Conservation (phyloP, 2,113 vertebrate genomes). For the Prunella himalayana region DNA sequence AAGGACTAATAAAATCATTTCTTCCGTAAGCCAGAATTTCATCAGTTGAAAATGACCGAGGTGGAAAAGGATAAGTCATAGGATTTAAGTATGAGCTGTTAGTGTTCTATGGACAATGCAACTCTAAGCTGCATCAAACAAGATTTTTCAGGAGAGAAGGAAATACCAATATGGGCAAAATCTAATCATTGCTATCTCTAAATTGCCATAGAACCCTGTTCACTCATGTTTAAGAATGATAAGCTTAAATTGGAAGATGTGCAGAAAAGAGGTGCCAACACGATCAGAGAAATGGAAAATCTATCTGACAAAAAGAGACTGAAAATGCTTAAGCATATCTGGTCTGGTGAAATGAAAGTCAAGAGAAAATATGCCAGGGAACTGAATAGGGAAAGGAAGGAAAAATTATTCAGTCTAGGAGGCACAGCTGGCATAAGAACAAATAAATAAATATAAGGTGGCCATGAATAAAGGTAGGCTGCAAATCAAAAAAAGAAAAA, state of each 20-base stretch:
- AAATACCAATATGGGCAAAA: neutral
- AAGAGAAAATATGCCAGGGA: neutral
- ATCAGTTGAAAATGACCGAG: neutral
- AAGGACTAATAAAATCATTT: conserved; percentile 20
- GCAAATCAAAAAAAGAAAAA: neutral
- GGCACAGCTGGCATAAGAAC: neutral
- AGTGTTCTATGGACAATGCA: neutral
- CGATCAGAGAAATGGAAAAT: conserved; percentile 38
- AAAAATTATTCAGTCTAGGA: neutral
- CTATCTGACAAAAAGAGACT: conserved; percentile 10
- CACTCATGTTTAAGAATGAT: conserved; percentile 13
- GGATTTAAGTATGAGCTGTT: neutral
- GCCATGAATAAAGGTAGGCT: neutral
- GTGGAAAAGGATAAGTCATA: neutral
- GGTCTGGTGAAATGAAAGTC: neutral
- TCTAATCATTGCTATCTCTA: neutral
- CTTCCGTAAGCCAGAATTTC: neutral
- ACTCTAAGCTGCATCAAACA: neutral
- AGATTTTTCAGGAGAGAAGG: neutral
- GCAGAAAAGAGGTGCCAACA: conserved; percentile 6
- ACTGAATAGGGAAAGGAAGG: neutral
- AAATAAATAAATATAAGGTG: neutral
- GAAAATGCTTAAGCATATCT: neutral
- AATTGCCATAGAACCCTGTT: neutral
- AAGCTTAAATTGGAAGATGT: conserved; percentile 33